Evolutionary conservation across 2,797 vertebrate species (phyloP).

Genomic region (Poecilia picta): DNA sequence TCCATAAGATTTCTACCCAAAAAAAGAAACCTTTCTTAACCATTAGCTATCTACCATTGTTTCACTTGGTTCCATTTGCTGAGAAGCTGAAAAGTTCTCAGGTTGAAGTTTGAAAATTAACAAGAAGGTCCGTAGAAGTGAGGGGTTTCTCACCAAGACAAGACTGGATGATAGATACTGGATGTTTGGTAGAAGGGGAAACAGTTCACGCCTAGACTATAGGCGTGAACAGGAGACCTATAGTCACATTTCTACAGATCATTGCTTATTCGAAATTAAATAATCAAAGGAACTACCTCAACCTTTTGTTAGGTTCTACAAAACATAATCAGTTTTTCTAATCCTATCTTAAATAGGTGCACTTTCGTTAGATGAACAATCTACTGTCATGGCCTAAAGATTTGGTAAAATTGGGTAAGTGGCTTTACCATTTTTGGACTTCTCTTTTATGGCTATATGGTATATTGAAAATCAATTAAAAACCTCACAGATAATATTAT

Average conservation of each 20-base stretch:
- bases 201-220: background rate
- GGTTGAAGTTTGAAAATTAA: background rate
- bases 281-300: background rate
- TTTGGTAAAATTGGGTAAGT: background rate
- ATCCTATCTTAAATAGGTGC: background rate
- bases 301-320: background rate
- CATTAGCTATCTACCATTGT: background rate
- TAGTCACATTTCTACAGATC: background rate
- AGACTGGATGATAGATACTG: too few species aligned
- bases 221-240: background rate
- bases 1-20: background rate
- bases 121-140: background rate
- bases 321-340: background rate
- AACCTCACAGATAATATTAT: background rate
- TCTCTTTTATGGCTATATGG: background rate
- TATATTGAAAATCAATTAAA: background rate
- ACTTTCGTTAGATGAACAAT: background rate
- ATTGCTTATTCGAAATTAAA: background rate
- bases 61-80: background rate
- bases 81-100: background rate
- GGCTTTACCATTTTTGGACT: background rate
- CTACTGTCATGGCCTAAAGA: background rate
- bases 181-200: too few species aligned
- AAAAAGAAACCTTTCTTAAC: background rate
- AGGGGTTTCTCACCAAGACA: background rate